Percentiles rank a stretch among this genome's conserved stretches.
Conservation (phyloP, 2,888 invertebrate species). For the Aphodius sticticus region DNA sequence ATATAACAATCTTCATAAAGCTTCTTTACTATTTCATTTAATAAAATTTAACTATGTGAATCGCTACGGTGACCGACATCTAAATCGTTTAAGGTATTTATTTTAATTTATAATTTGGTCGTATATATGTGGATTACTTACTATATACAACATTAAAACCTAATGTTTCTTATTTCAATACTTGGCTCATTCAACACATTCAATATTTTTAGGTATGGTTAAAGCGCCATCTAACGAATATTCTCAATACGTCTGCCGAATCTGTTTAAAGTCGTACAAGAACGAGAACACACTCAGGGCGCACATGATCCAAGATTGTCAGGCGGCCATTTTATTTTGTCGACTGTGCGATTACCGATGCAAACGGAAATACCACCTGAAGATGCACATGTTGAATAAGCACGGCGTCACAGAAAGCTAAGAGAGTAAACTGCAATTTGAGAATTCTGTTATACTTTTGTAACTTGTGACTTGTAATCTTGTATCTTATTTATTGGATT, state of each 20-base stretch:
- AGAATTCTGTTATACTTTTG: no score
- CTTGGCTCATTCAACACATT: not conserved
- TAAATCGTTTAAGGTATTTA: no score
- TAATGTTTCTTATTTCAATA: not conserved
- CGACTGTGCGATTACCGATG: slow-evolving; percentile 31
- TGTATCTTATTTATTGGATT: no score
- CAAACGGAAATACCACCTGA: slow-evolving; percentile 36
- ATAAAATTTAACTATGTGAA: no score
- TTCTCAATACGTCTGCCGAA: slow-evolving; percentile 33
- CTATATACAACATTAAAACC: no score
- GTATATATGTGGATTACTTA: no score
- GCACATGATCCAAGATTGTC: slow-evolving; percentile 35
- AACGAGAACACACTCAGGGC: slow-evolving; percentile 39
- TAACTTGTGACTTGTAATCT: no score
- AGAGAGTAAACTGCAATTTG: no score
- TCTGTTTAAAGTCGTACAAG: slow-evolving; percentile 40
- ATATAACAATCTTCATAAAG: no score
- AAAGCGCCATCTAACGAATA: not conserved
- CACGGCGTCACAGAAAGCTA: slow-evolving; percentile 27
- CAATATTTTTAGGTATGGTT: not conserved
- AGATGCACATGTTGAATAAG: slow-evolving; percentile 35
- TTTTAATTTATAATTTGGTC: no score
- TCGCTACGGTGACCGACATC: no score
- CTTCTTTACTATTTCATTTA: no score
- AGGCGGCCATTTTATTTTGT: slow-evolving; percentile 30